phyloP scores from a whole-genome alignment of 2,113 vertebrate genomes.

The Xyrauchen texanus region DNA sequence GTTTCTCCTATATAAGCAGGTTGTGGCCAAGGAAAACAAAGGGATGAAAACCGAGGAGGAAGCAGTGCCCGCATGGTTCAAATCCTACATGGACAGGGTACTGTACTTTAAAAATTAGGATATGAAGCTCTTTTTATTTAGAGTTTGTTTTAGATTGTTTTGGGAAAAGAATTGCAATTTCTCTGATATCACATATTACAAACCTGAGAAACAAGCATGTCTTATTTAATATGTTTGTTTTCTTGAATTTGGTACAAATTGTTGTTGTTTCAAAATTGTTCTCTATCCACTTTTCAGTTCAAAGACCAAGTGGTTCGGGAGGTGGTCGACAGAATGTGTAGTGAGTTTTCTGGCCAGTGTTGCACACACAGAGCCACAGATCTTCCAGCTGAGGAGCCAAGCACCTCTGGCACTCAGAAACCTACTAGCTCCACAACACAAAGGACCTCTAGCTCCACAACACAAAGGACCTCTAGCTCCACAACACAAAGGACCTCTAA shows the following conservation, averaged over 20 bases:
- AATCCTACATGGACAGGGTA: constrained; percentile 92
- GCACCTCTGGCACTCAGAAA: constrained; percentile 54
- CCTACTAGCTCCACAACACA: constrained; percentile 57
- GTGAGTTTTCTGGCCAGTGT: constrained; percentile 87
- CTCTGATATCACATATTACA: too few relatives aligned
- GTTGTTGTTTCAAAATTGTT: background rate
- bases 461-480: constrained; percentile 55
- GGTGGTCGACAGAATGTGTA: constrained; percentile 92
- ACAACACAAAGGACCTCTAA: constrained; percentile 62
- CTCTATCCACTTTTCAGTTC: constrained; percentile 73
- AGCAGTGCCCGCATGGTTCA: constrained; percentile 91
- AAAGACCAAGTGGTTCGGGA: constrained; percentile 95
- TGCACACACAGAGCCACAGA: constrained; percentile 73
- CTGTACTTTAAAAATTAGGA: constrained; percentile 2
- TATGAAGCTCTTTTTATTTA: too few relatives aligned
- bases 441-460: constrained; percentile 74
- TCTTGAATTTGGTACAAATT: too few relatives aligned
- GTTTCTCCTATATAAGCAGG: constrained; percentile 57
- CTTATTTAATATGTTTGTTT: too few relatives aligned
- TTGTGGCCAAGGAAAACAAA: constrained; percentile 71
- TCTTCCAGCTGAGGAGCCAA: constrained; percentile 60
- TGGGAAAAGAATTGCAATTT: too few relatives aligned
- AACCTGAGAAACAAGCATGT: too few relatives aligned
- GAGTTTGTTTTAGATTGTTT: too few relatives aligned
- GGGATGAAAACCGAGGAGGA: constrained; percentile 76